Evolutionary conservation across 2,888 invertebrate species (phyloP).

Genomic region (Melolontha melolontha): DNA sequence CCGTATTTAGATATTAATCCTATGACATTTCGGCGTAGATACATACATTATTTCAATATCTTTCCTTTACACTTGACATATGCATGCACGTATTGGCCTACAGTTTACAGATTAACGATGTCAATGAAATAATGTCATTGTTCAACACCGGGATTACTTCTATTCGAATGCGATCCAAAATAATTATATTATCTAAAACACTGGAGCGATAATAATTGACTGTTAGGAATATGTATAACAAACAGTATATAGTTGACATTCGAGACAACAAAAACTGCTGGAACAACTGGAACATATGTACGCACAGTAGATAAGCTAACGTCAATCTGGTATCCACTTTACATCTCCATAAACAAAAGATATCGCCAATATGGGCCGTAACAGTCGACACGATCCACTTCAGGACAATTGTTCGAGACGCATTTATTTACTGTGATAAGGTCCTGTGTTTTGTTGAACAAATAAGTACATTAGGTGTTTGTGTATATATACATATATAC

Average conservation of each 20-base stretch:
- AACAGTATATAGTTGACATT: conserved; percentile 32
- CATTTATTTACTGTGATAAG: conserved; percentile 38
- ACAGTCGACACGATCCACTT: conserved; percentile 38
- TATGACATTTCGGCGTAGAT: no score
- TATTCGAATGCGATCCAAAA: conserved; percentile 27
- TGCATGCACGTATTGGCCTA: background rate
- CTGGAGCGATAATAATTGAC: conserved; percentile 37
- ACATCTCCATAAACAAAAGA: conserved; percentile 49
- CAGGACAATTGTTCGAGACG: conserved; percentile 40
- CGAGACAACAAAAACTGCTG: conserved; percentile 29
- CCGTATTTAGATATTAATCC: no score
- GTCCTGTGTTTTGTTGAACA: conserved; percentile 20
- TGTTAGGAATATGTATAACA: conserved; percentile 27
- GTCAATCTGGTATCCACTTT: conserved; percentile 48
- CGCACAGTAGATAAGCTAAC: conserved; percentile 47
- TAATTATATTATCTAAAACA: conserved; percentile 34
- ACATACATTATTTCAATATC: background rate
- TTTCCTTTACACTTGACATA: background rate
- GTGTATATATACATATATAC: no score
- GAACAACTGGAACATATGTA: conserved; percentile 47
- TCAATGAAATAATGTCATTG: no score
- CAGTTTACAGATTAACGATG: background rate
- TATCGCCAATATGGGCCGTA: conserved; percentile 48
- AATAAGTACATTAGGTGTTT: conserved; percentile 33
- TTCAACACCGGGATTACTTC: conserved; percentile 2